Base-by-base conservation (phyloP, 2,113 vertebrate species). In the Manacus vitellinus region DNA sequence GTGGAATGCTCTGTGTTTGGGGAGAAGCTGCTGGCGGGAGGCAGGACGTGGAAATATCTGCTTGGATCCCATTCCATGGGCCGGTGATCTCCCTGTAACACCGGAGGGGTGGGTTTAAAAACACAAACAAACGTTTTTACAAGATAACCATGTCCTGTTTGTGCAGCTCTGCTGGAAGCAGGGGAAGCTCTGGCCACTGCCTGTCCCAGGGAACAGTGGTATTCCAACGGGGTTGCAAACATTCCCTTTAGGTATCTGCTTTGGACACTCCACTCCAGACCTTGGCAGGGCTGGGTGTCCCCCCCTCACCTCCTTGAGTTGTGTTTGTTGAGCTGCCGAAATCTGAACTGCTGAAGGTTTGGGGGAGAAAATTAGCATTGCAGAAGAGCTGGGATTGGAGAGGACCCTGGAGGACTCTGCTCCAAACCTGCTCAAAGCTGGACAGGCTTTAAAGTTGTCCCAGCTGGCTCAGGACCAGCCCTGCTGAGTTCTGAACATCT, bases 231-330 rank as follows among this genome's bases (percentile, higher is more conserved):
- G 75, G 18, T 9, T 37, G 58, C 58, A 73, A 65, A 62, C 16
- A 3, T 44, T 8, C 56, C 55, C 1, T 0, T 18, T 28, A 14
- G 25, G 12, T 15, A 4, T 2, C 47, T 71, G 76, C 1, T 33
- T 54, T 28, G 74, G 94, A 35, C 2, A 8, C 75, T n/a, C 9
- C 89, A 37, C 49, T 65, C 77, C 37, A 21, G 75, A 43, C 19
- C 72, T 49, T 77, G 85, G 56, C 70, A 51, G 55, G 8, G 67
- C 93, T 80, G 54, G 1, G 3, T 23, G 37, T 58, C 46, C 56
- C 41, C n/a, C 39, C 43, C 39, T 44, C 10, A 0, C 14, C 74
- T 74, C 89, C 76, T 21, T 13, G 35, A 10, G 44, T 7, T 6
- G 1, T 4, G 6, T 68, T 72, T 31, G 25, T 61, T 4, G 82